Evolutionary conservation across 2,113 vertebrate genomes (phyloP), one percentile per base, ranked within the genome.

Genomic region (Cyphomyrus discorhynchus): DNA sequence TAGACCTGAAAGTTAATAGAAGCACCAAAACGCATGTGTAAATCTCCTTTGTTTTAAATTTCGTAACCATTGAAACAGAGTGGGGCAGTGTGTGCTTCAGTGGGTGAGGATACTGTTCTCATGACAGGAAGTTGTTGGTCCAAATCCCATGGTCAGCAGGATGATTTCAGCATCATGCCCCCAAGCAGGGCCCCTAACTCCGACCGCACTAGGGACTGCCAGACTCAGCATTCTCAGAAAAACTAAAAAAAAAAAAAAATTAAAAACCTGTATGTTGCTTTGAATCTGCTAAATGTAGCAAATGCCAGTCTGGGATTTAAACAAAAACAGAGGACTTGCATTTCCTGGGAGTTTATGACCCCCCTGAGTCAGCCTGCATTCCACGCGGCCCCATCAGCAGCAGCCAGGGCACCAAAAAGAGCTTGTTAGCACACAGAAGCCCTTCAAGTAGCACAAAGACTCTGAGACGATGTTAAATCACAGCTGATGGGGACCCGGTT

Each of bases 121-220:
- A 31, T 31, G 62, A 70, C 62, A 70, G 62, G 62, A 70, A 13
- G 62, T 27, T 70, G 62, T 70, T 27, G n/a, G n/a, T 27, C 31
- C 62, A 27, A 66, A 31, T 66, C 62, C 62, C 62, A 31, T 3
- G 62, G 62, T 70, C n/a, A 70, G 62, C n/a, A 70, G n/a, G 11
- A 27, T 27, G 62, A 31, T 70, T 70, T 70, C 62, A 31, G 24
- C 27, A 11, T 70, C n/a, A 10, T 70, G 62, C 62, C 62, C 62
- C 10, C 27, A 31, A 70, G 62, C 62, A 70, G n/a, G 62, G n/a
- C n/a, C 62, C 27, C 3, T 13, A 31, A 70, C 62, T 31, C 10
- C 10, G n/a, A 27, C n/a, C 19, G 1, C 62, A 0, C 62, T 70
- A 27, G 1, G 27, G n/a, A 31, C n/a, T 13, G n/a, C 10, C 0